Evolutionary conservation across 2,113 vertebrate genomes (phyloP).

Genomic region (Anarhynchus alexandrinus): DNA sequence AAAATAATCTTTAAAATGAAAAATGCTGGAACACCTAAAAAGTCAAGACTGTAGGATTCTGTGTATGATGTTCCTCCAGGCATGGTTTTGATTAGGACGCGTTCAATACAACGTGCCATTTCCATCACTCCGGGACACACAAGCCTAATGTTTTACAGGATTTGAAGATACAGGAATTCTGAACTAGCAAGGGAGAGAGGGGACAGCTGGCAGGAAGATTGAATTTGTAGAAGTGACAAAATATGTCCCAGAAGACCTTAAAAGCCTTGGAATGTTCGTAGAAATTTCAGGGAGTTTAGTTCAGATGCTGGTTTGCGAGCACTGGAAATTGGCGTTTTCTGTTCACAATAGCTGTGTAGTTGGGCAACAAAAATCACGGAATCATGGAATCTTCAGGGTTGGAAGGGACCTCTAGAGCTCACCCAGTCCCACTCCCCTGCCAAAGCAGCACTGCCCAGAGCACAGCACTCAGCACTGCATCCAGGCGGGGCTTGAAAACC

Average conservation of each 20-base stretch:
- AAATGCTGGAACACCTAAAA: not conserved
- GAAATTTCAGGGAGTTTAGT: not conserved
- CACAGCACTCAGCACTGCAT: too few species aligned
- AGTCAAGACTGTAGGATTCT: not conserved
- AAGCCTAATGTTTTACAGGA: not conserved
- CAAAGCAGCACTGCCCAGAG: too few species aligned
- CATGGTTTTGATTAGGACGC: not conserved
- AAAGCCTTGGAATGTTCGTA: not conserved
- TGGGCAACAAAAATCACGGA: not conserved
- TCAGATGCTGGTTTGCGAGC: not conserved
- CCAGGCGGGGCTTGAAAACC: too few species aligned
- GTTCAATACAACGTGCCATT: rapidly evolving
- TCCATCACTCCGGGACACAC: not conserved
- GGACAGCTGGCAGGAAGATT: not conserved
- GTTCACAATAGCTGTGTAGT: not conserved
- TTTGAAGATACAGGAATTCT: not conserved
- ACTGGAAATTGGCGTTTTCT: not conserved
- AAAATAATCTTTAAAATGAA: not conserved
- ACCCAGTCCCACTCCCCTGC: too few species aligned
- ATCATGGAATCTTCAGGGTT: too few species aligned
- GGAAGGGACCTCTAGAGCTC: too few species aligned
- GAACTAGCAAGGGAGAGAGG: not conserved
- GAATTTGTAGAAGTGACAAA: not conserved
- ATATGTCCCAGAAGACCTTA: not conserved
- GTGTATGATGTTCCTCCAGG: not conserved